Base-by-base conservation (phyloP, 2,888 invertebrate genomes). In the Spilarctia lutea region DNA sequence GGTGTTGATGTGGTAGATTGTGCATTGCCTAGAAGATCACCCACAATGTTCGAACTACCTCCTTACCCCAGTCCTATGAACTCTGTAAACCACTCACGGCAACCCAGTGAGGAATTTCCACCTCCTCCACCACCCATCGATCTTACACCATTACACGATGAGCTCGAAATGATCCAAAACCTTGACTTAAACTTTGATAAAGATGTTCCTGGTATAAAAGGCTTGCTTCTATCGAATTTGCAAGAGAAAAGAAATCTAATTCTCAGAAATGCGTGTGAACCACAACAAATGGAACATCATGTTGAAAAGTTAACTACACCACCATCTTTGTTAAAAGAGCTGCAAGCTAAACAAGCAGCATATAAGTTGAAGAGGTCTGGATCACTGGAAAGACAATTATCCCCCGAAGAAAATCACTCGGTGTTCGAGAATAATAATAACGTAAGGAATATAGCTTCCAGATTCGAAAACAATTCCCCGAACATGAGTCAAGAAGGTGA, bases 21-120 rank as follows among this genome's bases (percentile, higher is more conserved):
- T 79, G 91, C 97, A 68, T 80, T 91, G 75, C 93, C 94, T 0
- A 90, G 95, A 72, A 88, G 91, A 70, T 93, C 95, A 0, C 95
- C 95, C 1, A 93, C 90, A 71, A 95, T 96, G 74, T 96, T 96
- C 75, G 97, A 97, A 72, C 89, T 97, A 74, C 98, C 98, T 1
- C 98, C 98, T 0, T 98, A 98, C 89, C 98, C 98, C 2, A 97
- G 97, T 85, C 98, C 98, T 2, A 96, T 97, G 83, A 97, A 97
- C 82, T 98, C 98, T 0, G 97, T 97, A 0, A 96, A 97, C 73
- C 98, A 98, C 91, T 98, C 98, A 3, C 96, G 98, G 69, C 98
- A 98, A 91, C 97, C 98, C 0, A 98, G 98, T 90, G 98, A 98
- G 92, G 98, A 98, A 86, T 98, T 98, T 86, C 98, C 98, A 69